Evolutionary conservation across 2,797 vertebrate species (phyloP), one percentile per base, ranked within the genome.

Genomic region (Scleropages formosus): DNA sequence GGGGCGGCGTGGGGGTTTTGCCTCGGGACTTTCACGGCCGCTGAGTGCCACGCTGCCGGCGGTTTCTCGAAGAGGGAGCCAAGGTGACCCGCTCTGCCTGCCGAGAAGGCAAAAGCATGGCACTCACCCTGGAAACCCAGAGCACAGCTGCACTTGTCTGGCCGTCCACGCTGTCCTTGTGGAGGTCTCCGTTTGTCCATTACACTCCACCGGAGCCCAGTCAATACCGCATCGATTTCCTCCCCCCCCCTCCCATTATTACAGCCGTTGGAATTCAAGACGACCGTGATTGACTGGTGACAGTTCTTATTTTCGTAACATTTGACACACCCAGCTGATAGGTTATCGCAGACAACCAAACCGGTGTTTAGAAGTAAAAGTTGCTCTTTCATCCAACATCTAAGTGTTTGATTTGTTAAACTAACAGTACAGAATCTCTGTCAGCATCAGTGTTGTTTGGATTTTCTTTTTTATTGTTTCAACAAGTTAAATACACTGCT

Each of bases 201-300:
- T 90, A 88, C 86, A 85, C 85, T 81, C 26, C 16, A 83, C 88
- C 83, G 85, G 82, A 80, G 87, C 84, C 82, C 83, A 85, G 87
- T 90, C 91, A 89, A 90, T 92, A 89, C 79, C 83, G 86, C 91
- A 91, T 92, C 79, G 91, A 92, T 92, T 91, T 90, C 86, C 77
- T 39, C 39, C 39, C n/a, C 39, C n/a, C 81, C 69, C 77, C 80
- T 76, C 81, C 86, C 86, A 86, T 90, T 85, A 89, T 91, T 89
- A 87, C 83, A 77, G 83, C 86, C 89, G 89, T 90, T 90, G 90
- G 88, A 88, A 81, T 87, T 83, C 86, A 78, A 85, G 86, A 84
- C 81, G 80, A 58, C 51, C 51, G 81, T 89, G 88, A 91, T 87
- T 90, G 91, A 92, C 86, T 87, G 89, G 91, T 89, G 85, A 31